phyloP scores from a whole-genome alignment of 2,113 vertebrate species.

The Corythoichthys haematopterus region DNA sequence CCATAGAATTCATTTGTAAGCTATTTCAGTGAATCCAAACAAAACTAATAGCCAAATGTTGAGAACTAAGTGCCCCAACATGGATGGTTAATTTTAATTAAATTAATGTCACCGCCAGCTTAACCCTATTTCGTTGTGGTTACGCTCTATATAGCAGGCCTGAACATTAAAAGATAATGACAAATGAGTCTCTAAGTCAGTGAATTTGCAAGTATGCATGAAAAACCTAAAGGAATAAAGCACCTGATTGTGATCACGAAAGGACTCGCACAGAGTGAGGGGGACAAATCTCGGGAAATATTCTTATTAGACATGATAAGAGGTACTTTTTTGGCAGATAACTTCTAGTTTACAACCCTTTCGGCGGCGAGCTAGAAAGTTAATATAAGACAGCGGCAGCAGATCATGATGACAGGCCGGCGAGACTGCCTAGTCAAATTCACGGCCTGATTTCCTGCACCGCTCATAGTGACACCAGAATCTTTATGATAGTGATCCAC shows the following conservation, averaged over 20 bases:
- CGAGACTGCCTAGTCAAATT: conserved; percentile 35
- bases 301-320: conserved; percentile 40
- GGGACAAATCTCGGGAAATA: conserved; percentile 12
- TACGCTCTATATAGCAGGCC: conserved; percentile 3
- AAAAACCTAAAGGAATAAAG: conserved; percentile 15
- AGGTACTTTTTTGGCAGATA: conserved; percentile 43
- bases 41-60: conserved; percentile 29
- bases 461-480: conserved; percentile 24
- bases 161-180: conserved; percentile 8
- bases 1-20: conserved; percentile 23
- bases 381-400: conserved; percentile 44
- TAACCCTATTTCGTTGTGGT: not conserved
- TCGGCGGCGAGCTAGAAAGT: conserved; percentile 39
- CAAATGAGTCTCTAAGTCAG: conserved; percentile 8
- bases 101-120: conserved; percentile 17
- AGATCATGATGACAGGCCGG: conserved; percentile 32
- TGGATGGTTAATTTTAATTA: conserved; percentile 16
- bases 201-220: conserved; percentile 13
- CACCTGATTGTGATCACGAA: not conserved
- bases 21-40: conserved; percentile 29
- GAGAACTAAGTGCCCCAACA: conserved; percentile 15
- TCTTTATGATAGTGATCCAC: conserved; percentile 32
- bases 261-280: not conserved
- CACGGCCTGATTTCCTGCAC: conserved; percentile 19
- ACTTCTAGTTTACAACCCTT: conserved; percentile 35